Base-by-base conservation (phyloP, 2,113 vertebrate species). In the Apteryx mantelli region DNA sequence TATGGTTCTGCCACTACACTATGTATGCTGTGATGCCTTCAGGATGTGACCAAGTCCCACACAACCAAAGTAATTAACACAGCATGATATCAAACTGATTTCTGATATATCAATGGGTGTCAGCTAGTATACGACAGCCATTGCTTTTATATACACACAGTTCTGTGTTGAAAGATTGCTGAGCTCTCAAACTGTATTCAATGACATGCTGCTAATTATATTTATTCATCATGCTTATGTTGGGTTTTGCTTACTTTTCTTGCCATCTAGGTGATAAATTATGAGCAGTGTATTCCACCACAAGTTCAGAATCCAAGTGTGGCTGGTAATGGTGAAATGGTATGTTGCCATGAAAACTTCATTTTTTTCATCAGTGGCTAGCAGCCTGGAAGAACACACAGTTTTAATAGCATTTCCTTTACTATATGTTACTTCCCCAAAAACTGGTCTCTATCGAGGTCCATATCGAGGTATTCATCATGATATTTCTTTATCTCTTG, bases 281-380 rank as follows among this genome's bases (percentile, higher is more conserved):
- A 93, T 64, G 96, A 97, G 66, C 97, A 97, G 32, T 98, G 98
- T 97, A 97, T 97, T 58, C 95, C 97, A 66, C 91, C 95, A 78
- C 91, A 17, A 61, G 89, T 87, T 76, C 95, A 96, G 7, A 68
- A 61, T 71, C 30, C 80, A 73, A 52, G 9, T 82, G 71, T 42
- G 18, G n/a, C 88, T 82, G 81, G 14, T 61, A 88, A 65, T 26
- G 95, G 32, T 92, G 97, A 97, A 81, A 93, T 38, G 88, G 98
- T 98, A 74, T 97, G 97, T 87, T 93, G 9, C 25, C 44, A n/a
- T 40, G 44, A 81, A 60, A 94, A 80, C 38, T 79, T 84, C 1
- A 1, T 6, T 58, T 48, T 77, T 66, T 70, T 77, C 30, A 70
- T 9, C 30, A 70, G 25, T 65, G 55, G 8, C 28, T 61, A 73